Evolutionary conservation across 2,888 invertebrate genomes (phyloP).

Genomic region (Drosophila affinis): DNA sequence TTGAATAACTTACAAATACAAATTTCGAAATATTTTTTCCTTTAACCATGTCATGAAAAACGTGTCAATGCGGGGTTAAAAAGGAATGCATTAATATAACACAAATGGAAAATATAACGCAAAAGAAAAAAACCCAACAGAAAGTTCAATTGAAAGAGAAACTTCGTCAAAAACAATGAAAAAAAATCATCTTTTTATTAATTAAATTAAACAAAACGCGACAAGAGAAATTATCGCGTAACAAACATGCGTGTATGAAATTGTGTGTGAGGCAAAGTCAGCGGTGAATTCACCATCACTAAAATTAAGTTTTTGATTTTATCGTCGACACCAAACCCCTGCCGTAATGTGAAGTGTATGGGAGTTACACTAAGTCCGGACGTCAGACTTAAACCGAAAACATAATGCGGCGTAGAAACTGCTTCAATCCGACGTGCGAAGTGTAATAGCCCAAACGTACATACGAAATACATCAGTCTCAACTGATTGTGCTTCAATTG

Average conservation of each 20-base stretch:
- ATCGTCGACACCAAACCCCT: conserved; percentile 24
- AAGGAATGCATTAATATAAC: conserved; percentile 7
- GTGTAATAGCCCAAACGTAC: neutral
- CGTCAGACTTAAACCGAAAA: conserved; percentile 38
- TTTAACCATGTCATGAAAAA: neutral
- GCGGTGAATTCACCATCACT: conserved; percentile 6
- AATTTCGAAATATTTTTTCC: too few species aligned
- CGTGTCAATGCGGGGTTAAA: neutral
- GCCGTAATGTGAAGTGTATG: conserved; percentile 15
- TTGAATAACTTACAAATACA: too few species aligned
- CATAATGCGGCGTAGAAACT: conserved; percentile 46
- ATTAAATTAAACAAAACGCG: conserved; percentile 42
- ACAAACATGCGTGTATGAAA: conserved; percentile 40
- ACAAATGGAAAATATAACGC: conserved; percentile 5
- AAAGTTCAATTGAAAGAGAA: conserved; percentile 60
- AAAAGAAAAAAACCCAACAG: conserved; percentile 27
- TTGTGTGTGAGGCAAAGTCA: conserved; percentile 24
- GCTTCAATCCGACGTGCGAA: conserved; percentile 22
- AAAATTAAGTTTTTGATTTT: conserved; percentile 38
- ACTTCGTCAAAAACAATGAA: conserved; percentile 48
- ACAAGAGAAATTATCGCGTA: conserved; percentile 55
- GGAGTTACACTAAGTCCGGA: conserved; percentile 7
- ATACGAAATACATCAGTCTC: neutral
- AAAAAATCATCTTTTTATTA: conserved; percentile 54
- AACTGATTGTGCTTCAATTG: conserved; percentile 14